A percentile compares a stretch with the other conserved stretches of the same genome.
Conservation (phyloP, 2,888 invertebrate genomes). For the Microctonus hyperodae region DNA sequence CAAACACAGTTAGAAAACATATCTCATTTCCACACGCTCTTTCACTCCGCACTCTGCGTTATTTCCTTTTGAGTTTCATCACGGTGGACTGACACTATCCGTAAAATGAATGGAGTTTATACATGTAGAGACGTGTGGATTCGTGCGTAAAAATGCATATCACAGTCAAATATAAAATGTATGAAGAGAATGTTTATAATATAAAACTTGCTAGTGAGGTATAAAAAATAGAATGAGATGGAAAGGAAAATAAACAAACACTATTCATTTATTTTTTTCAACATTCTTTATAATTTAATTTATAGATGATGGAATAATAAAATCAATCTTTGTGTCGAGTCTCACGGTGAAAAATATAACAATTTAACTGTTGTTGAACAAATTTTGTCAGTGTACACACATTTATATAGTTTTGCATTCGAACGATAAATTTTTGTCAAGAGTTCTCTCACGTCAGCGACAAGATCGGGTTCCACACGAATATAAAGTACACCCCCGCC, state of each 20-base stretch:
- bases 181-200: background rate
- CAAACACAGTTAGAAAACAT: background rate
- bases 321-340: background rate
- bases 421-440: background rate
- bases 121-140: background rate
- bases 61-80: background rate
- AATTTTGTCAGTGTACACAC: background rate
- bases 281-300: background rate
- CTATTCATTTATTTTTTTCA: background rate
- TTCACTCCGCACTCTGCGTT: background rate
- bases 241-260: background rate
- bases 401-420: background rate
- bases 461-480: background rate
- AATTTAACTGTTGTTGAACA: background rate
- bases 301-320: background rate
- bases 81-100: background rate
- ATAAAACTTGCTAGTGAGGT: too few species aligned
- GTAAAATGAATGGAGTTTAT: background rate
- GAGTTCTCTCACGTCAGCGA: background rate
- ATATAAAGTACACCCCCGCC: conserved; percentile 1
- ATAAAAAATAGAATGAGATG: background rate
- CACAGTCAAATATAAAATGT: background rate
- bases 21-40: background rate
- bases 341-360: background rate
- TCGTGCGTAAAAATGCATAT: background rate